Evolutionary conservation across 2,888 invertebrate species (phyloP), one percentile per base, ranked within the genome.

Genomic region (Xanthostigma xanthostigma): DNA sequence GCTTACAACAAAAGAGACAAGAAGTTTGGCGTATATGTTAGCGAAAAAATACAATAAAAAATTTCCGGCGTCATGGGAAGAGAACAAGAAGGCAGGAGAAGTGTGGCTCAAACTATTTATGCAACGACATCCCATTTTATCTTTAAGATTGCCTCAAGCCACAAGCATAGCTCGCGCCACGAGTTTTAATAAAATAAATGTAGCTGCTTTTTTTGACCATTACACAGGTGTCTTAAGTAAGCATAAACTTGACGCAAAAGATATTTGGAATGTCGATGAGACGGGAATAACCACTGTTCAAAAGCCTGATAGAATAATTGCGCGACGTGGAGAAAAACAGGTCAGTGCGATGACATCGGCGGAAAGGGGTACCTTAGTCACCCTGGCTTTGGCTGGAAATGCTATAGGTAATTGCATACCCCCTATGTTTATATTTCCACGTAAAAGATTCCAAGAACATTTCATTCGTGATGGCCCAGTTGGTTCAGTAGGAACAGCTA

Each of bases 321-420:
- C 62, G 3, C 50, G 53, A 53, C 59, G 58, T 54, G 64, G 65
- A 37, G 46, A 47, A 8, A 61, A 59, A 45, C 64, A 66, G 55
- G 60, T 68, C 10, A 61, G 64, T 27, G 54, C 57, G 5, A 48
- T 64, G 34, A 63, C 62, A 14, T 65, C 63, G 9, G 62, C 57
- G 8, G 64, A 66, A 56, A 51, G 55, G 14, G 55, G 53, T 44
- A 55, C 49, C 33, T 53, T 57, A 12, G 57, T 57, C 17, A 57
- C 55, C 10, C 8, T 57, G 42, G 54, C 56, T 14, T 34, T 56
- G 14, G 55, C 54, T 36, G 55, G 44, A 46, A 57, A 53, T 36
- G 55, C 57, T 8, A 17, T 53, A 35, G 55, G 56, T 0, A 52
- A 50, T 47, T 17, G 46, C 48, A 55, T 55, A 48, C 57, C 56